A percentile compares a stretch with the other conserved stretches of the same genome.
These are phyloP conservation scores for Notothenia coriiceps DNA, from an alignment of 2,113 vertebrate species.

Conservation along the genomic window DNA sequence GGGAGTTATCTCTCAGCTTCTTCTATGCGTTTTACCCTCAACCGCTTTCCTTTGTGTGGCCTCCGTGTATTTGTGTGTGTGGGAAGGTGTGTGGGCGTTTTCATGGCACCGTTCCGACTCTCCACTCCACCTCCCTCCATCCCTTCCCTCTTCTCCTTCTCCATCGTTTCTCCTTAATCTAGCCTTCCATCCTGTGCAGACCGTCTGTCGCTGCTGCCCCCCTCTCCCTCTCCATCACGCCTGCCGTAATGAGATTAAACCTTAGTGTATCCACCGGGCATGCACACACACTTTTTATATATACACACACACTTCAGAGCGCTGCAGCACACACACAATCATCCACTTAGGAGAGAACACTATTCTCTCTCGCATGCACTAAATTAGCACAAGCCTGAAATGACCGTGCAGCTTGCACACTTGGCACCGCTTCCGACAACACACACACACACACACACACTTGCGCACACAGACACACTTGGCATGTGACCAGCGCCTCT, in stretches of 20 bases:
- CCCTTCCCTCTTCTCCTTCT: constrained; percentile 36
- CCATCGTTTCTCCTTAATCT: constrained; percentile 75
- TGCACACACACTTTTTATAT: constrained; percentile 56
- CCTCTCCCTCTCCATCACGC: constrained; percentile 71
- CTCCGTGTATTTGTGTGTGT: constrained; percentile 35
- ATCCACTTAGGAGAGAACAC: constrained; percentile 63
- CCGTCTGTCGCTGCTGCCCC: constrained; percentile 72
- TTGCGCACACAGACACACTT: constrained; percentile 54
- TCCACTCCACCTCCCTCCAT: constrained; percentile 57
- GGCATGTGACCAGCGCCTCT: constrained; percentile 71
- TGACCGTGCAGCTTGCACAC: constrained; percentile 63
- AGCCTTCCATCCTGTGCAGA: constrained; percentile 75
- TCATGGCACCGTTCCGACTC: constrained; percentile 69
- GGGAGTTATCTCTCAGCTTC: constrained; percentile 33
- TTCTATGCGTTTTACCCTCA: constrained; percentile 44
- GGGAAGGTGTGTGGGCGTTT: constrained; percentile 69
- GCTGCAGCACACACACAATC: constrained; percentile 42
- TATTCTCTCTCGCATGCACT: constrained; percentile 52
- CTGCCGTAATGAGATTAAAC: constrained; percentile 84
- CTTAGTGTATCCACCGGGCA: constrained; percentile 69
- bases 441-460: constrained; percentile 46
- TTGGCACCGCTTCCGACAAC: constrained; percentile 63
- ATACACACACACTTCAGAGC: constrained; percentile 35
- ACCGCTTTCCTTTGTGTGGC: constrained; percentile 61
- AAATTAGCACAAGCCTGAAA: constrained; percentile 50